Base-by-base conservation (phyloP, 2,797 vertebrate species). In the Cynopterus sphinx region DNA sequence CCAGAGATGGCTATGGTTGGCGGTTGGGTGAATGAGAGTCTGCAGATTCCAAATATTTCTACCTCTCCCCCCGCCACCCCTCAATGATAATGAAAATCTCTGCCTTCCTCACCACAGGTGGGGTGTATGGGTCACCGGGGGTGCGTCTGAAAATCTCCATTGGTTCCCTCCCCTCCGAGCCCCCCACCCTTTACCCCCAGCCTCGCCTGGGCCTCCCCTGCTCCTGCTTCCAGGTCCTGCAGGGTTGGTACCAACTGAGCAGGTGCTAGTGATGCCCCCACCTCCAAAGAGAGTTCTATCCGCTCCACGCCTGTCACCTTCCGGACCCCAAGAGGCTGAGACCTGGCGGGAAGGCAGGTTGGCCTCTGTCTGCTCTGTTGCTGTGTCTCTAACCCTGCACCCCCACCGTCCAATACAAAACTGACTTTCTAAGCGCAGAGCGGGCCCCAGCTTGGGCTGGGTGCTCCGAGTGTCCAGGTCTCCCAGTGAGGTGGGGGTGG, bases 11-110 rank as follows among this genome's bases (percentile, higher is more conserved):
- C 9, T 2, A 41, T 39, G 59, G 57, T 19, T 68, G 33, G 51
- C 0, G 9, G 7, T 4, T 46, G 31, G 22, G 13, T 21, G 15
- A 6, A 4, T 0, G 3, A 21, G 16, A 49, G 49, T n/a, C 61
- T 46, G 1, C n/a, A 86, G 31, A 33, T 19, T n/a, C 46, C 31
- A 36, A 7, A 11, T 31, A 0, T 81, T 61, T 46, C 55, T n/a
- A 46, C 13, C 49, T 16, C 15, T 5, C 46, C 46, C 16, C 15
- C 49, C 41, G 39, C 55, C 2, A 19, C 24, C 31, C 55, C 51
- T 36, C 31, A 57, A 41, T 31, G 77, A n/a, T 21, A 2, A 9
- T 51, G 75, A 68, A 43, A 31, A 77, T 21, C 39, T 63, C 17
- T 36, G 6, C n/a, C 81, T 81, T 87, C 78, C 88, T 53, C 43